Conservation (phyloP, 2,888 invertebrate species). For the Drosophila pseudotakahashii region DNA sequence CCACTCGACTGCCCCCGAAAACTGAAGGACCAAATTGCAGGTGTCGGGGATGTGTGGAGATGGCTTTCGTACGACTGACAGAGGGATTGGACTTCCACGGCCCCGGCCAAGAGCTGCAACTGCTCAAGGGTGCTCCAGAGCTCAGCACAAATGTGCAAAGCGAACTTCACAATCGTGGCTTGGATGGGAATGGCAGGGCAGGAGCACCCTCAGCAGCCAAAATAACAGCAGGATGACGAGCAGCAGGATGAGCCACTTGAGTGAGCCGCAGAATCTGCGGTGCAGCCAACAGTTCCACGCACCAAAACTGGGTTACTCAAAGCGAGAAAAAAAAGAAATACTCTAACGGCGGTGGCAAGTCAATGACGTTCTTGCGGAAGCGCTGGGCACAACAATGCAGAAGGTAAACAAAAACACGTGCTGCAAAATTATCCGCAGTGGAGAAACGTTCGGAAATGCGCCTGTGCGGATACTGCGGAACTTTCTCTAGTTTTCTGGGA, state of each 20-base stretch:
- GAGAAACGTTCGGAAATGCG: slow-evolving; percentile 35
- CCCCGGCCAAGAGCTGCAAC: slow-evolving; percentile 51
- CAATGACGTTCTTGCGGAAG: slow-evolving; percentile 42
- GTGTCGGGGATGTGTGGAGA: slow-evolving; percentile 11
- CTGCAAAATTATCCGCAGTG: slow-evolving; percentile 56
- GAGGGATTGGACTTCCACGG: slow-evolving; percentile 6
- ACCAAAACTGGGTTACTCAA: slow-evolving; percentile 57
- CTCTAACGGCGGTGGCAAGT: slow-evolving; percentile 36
- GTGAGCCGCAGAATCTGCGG: slow-evolving; percentile 26
- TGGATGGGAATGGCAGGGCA: slow-evolving; percentile 26
- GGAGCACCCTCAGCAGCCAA: slow-evolving; percentile 66
- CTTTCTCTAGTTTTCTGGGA: neutral
- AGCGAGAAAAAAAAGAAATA: neutral
- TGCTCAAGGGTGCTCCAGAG: slow-evolving; percentile 71
- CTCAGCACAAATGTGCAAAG: slow-evolving; percentile 74
- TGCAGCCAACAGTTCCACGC: slow-evolving; percentile 11
- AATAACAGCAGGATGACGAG: slow-evolving; percentile 63
- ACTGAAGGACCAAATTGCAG: slow-evolving; percentile 8
- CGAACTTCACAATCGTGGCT: slow-evolving; percentile 60
- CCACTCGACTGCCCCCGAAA: slow-evolving; percentile 11
- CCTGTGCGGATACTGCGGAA: slow-evolving; percentile 55
- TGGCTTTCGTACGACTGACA: slow-evolving; percentile 11
- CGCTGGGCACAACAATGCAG: slow-evolving; percentile 59
- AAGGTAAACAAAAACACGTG: slow-evolving; percentile 79
- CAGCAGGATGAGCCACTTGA: slow-evolving; percentile 50